Evolutionary conservation across 2,797 vertebrate species (phyloP), one percentile per base, ranked within the genome.

Genomic region (Euthynnus affinis): DNA sequence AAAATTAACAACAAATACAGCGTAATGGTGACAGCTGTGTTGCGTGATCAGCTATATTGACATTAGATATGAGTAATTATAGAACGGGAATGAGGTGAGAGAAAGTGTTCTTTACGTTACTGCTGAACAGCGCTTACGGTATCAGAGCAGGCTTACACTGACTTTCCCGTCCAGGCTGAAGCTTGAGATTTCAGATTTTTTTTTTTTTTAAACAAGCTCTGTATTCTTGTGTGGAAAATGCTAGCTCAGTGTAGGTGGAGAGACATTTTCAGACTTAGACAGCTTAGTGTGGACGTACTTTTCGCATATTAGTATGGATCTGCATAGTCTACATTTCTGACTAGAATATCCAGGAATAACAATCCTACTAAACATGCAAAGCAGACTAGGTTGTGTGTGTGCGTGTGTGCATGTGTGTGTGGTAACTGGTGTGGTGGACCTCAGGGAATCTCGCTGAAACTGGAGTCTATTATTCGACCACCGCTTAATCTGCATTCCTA

Each of bases 401-500:
- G 12, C 3, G 22, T 40, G 27, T 3, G 65, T 67, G 51, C 20
- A n/a, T 62, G 55, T 40, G 34, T 61, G 51, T 20, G 58, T 52
- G 66, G 66, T 73, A 10, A 74, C 74, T 76, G 74, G 59, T 63
- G 77, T 67, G 51, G 32, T 56, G 46, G 59, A 42, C 76, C 80
- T 55, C 27, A 71, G 82, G 74, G 63, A 79, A 78, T 87, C 52
- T 69, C 57, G 56, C 77, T 73, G 49, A 68, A 83, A 78, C 72
- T 67, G 48, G 52, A 78, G 60, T 82, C 22, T 79, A 77, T 85
- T 74, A 83, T 78, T 49, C 3, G 49, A 66, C 58, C 78, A n/a
- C 53, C 2, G 64, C 68, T 78, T 86, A 80, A 84, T 91, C 81
- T 91, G 74, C 82, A 91, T 85, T 90, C 73, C 60, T 84, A 82